Percentiles rank a stretch among this genome's conserved stretches.
phyloP scores from a whole-genome alignment of 2,888 invertebrate species.

The Drosophila affinis region DNA sequence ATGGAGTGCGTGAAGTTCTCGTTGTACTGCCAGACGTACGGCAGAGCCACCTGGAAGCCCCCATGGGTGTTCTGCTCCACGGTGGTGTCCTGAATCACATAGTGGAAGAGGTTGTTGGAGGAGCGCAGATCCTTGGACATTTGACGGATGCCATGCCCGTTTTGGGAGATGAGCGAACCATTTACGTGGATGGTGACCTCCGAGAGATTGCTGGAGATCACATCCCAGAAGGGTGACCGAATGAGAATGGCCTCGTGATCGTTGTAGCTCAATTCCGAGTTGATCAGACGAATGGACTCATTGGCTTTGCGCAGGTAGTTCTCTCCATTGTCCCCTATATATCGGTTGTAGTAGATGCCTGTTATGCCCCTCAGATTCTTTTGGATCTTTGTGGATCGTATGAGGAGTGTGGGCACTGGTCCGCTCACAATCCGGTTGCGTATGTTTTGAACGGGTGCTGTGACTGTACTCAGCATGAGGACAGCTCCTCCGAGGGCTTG shows the following conservation, averaged over 20 bases:
- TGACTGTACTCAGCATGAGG: conserved; percentile 89
- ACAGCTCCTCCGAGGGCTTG: conserved; percentile 93
- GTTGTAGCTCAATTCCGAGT: conserved; percentile 92
- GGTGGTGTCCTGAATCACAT: conserved; percentile 93
- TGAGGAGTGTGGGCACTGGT: conserved; percentile 90
- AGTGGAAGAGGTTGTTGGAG: conserved; percentile 98
- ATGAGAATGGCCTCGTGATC: conserved; percentile 91
- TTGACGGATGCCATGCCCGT: conserved; percentile 94
- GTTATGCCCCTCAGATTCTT: conserved; percentile 92
- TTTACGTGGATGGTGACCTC: conserved; percentile 96
- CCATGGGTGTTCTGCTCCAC: conserved; percentile 93
- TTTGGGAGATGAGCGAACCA: conserved; percentile 92
- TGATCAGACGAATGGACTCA: conserved; percentile 91
- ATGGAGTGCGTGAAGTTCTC: conserved; percentile 97
- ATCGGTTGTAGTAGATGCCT: conserved; percentile 94
- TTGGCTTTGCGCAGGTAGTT: conserved; percentile 94
- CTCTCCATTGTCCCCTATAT: conserved; percentile 93
- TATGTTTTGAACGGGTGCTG: conserved; percentile 89
- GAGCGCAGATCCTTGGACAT: conserved; percentile 96
- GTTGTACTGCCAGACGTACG: conserved; percentile 97
- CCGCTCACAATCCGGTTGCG: conserved; percentile 90
- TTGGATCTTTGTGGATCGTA: conserved; percentile 90
- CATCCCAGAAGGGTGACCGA: conserved; percentile 93
- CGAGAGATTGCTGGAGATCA: conserved; percentile 93
- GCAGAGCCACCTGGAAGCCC: conserved; percentile 93